Evolutionary conservation across 2,888 invertebrate species (phyloP), one percentile per base, ranked within the genome.

Genomic region (Arrhopalites spinosus): DNA sequence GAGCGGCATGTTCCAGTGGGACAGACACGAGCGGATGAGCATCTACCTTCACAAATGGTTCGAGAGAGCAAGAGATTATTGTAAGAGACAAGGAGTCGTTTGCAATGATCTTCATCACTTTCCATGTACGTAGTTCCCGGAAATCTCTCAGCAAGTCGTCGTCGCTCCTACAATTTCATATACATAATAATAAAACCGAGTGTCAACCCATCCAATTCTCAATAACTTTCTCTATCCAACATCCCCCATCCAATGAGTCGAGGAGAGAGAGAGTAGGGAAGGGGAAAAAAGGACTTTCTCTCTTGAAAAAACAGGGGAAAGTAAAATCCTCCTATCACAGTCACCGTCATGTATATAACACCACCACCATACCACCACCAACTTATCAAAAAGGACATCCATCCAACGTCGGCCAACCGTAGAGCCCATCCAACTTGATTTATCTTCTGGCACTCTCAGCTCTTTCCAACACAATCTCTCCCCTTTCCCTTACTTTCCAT

Each of bases 41-140:
- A 95, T 84, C 92, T 91, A 63, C 94, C 94, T 85, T 95, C 94
- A 86, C 95, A 95, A 79, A 95, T 92, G 83, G 93, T 91, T 78
- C 90, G 88, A 77, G 93, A 91, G 83, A 90, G 89, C 71, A 94
- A 87, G 85, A 94, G 88, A 78, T 92, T 91, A 85, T 94, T 93
- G 86, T 95, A 96, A 78, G 91, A 92, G 84, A 91, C 91, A 81
- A 96, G 88, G 86, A 94, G 92, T 25, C 90, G 85, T 27, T 90
- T 89, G 84, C 94, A 95, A 83, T 93, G 91, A 23, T 90, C 88
- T 77, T 91, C 89, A 84, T 95, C 95, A 75, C 89, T 88, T 82
- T 91, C 90, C 0, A 90, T 88, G 78, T 91, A 87, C 1, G 92
- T 92, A 81, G 92, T 87, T 75, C 92, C 92, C 0, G 95, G 94